Evolutionary conservation across 92 coral and sea anemone species (phyloP).

Genomic region (Zoanthus sansibaricus): DNA sequence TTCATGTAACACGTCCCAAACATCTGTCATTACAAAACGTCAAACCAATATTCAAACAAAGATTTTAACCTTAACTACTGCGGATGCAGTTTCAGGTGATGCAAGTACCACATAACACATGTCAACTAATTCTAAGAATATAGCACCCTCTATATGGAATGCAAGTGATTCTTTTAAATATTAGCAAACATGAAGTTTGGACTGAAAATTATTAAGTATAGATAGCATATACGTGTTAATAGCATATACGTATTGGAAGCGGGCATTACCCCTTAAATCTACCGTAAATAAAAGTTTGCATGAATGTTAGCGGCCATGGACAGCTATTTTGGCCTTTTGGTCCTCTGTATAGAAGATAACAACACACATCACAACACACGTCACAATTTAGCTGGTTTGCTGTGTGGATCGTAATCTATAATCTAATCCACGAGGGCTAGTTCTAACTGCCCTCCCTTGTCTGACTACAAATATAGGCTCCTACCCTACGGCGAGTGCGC

Average conservation of each 20-base stretch:
- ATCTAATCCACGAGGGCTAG: neutral
- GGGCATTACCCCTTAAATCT: too few relatives aligned
- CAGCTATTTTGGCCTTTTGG: too few relatives aligned
- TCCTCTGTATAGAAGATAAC: too few relatives aligned
- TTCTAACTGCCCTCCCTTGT: neutral
- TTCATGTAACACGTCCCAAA: neutral
- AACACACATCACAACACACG: neutral
- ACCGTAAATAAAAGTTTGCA: too few relatives aligned
- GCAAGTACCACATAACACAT: neutral
- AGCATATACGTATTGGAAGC: too few relatives aligned
- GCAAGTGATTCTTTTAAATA: neutral
- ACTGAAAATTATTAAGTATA: too few relatives aligned
- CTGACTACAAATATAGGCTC: slow-evolving; percentile 30
- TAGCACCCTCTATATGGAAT: neutral
- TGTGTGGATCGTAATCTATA: neutral
- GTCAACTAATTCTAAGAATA: neutral
- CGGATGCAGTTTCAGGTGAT: neutral
- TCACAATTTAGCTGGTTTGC: neutral
- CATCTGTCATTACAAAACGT: neutral
- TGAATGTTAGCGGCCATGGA: too few relatives aligned
- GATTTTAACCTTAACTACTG: neutral
- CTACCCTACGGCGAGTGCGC: slow-evolving; percentile 39
- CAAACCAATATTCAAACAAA: neutral
- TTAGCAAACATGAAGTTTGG: too few relatives aligned
- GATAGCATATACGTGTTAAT: too few relatives aligned